Evolutionary conservation across 2,888 invertebrate genomes (phyloP).

Genomic region (Cryptocephalus moraei): DNA sequence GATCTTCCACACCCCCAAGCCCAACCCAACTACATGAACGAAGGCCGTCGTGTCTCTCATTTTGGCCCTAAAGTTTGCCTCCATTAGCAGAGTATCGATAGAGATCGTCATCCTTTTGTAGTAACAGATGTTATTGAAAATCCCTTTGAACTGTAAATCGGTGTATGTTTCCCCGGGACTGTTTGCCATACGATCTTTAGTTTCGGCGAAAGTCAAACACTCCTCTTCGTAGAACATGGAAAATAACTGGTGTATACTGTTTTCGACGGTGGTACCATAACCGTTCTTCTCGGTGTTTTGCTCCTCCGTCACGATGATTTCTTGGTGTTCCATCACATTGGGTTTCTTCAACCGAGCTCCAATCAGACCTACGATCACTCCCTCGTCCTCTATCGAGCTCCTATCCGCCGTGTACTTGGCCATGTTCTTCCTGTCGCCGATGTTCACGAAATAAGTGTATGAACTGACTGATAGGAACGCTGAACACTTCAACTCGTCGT

Average conservation of each 20-base stretch:
- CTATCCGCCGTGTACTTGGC: constrained; percentile 41
- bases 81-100: constrained; percentile 51
- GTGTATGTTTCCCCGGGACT: constrained; percentile 10
- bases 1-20: constrained; percentile 56
- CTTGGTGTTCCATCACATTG: constrained; percentile 50
- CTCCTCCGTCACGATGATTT: constrained; percentile 38
- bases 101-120: constrained; percentile 43
- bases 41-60: constrained; percentile 44
- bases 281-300: constrained; percentile 39
- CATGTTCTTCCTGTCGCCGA: constrained; percentile 44
- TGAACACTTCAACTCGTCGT: constrained; percentile 54
- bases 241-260: constrained; percentile 11
- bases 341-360: constrained; percentile 45
- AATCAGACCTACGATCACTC: constrained; percentile 41
- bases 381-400: constrained; percentile 24
- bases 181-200: neutral
- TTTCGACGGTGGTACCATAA: constrained; percentile 12
- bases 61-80: constrained; percentile 49
- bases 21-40: constrained; percentile 56
- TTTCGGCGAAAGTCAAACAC: constrained; percentile 7
- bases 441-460: constrained; percentile 49
- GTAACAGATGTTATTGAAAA: constrained; percentile 27
- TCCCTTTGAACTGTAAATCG: constrained; percentile 7
- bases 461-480: constrained; percentile 51
- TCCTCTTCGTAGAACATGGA: constrained; percentile 16